These are phyloP conservation scores for Pseudochirops cupreus DNA, from an alignment of 2,797 vertebrate genomes.

Conservation along the genomic window DNA sequence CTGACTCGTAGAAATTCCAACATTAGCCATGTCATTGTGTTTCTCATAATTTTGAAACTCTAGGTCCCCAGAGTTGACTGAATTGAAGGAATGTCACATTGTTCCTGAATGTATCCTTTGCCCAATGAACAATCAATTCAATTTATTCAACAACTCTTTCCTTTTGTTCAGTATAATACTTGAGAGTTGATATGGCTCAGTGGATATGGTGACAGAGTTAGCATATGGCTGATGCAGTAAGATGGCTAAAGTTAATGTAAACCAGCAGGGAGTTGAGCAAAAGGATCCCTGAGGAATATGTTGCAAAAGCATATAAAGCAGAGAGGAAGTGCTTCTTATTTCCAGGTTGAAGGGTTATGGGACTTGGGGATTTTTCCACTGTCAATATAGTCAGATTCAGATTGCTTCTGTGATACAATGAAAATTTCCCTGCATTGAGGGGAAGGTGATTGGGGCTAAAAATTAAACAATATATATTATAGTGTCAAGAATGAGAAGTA, in stretches of 20 bases:
- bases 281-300: neutral
- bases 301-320: neutral
- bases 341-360: neutral
- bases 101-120: neutral
- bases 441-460: neutral
- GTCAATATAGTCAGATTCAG: neutral
- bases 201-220: neutral
- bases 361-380: neutral
- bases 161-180: neutral
- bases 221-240: neutral
- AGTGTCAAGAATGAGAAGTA: neutral
- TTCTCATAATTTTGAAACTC: neutral
- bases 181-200: neutral
- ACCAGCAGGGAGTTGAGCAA: neutral
- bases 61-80: neutral
- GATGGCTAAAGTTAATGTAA: neutral
- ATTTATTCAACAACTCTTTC: neutral
- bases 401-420: neutral
- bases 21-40: neutral
- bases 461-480: neutral
- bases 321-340: neutral
- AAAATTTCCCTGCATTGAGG: neutral
- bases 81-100: neutral
- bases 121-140: neutral
- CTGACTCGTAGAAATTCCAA: neutral